Conservation (phyloP, 53 echinoderm and acorn worm genomes). For the Mesocentrotus franciscanus region DNA sequence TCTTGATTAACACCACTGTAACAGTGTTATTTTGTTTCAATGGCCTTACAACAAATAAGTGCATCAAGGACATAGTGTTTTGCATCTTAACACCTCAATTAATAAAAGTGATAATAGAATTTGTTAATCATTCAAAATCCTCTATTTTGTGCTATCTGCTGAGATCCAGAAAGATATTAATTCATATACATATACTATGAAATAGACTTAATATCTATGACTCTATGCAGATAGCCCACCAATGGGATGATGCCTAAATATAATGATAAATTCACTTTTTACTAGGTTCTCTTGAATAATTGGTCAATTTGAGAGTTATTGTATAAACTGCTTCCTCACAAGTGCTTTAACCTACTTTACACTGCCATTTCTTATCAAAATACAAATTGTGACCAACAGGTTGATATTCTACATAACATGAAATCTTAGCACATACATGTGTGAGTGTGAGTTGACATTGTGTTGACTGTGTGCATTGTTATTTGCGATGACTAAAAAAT, state of each 20-base stretch:
- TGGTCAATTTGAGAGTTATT: background rate
- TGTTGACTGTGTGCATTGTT: background rate
- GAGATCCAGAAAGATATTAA: background rate
- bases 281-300: background rate
- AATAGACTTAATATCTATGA: background rate
- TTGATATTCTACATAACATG: background rate
- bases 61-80: background rate
- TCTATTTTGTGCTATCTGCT: too few species aligned
- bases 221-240: background rate
- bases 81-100: background rate
- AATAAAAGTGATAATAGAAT: too few species aligned
- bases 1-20: background rate
- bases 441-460: background rate
- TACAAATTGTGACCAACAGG: background rate
- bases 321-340: background rate
- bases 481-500: background rate
- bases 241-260: background rate
- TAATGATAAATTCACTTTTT: background rate
- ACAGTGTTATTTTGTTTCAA: background rate
- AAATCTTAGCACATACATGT: background rate
- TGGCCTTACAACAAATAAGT: background rate
- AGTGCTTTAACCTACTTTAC: background rate
- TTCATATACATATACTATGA: background rate
- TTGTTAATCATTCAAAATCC: too few species aligned
- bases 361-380: background rate